A percentile compares a stretch with the other conserved stretches of the same genome.
phyloP scores from a whole-genome alignment of 2,888 invertebrate species.

The Ceramica pisi region DNA sequence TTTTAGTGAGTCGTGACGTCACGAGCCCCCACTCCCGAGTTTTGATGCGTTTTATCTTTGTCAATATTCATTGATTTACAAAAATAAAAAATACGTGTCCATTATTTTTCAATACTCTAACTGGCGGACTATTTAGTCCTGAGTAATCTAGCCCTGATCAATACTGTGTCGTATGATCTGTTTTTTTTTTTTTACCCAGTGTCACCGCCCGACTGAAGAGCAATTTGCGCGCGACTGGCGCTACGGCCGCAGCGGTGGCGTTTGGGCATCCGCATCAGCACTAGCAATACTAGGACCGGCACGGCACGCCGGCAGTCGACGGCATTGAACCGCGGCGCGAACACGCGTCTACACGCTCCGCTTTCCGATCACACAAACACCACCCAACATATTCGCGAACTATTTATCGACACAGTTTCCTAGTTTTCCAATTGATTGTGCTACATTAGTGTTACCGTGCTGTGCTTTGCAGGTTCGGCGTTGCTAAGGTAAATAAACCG shows the following conservation, averaged over 20 bases:
- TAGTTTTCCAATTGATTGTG: slow-evolving; percentile 59
- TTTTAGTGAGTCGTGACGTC: too few species aligned
- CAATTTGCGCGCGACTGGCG: slow-evolving; percentile 31
- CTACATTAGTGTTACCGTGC: slow-evolving; percentile 57
- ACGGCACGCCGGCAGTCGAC: slow-evolving; percentile 53
- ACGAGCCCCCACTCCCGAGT: too few species aligned
- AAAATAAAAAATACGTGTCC: too few species aligned
- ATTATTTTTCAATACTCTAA: too few species aligned
- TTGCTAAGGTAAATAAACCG: slow-evolving; percentile 62
- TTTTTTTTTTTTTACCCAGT: slow-evolving; percentile 7
- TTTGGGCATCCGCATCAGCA: neutral
- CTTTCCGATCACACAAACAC: slow-evolving; percentile 37
- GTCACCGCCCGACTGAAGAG: slow-evolving; percentile 46
- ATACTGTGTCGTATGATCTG: slow-evolving; percentile 8
- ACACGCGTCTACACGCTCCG: slow-evolving; percentile 54
- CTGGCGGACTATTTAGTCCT: too few species aligned
- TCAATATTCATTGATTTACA: too few species aligned
- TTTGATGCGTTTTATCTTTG: too few species aligned
- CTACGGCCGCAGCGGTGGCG: neutral
- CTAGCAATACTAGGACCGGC: neutral
- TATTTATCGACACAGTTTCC: slow-evolving; percentile 53
- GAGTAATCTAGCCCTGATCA: too few species aligned
- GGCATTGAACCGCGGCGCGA: slow-evolving; percentile 41
- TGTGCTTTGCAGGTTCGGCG: slow-evolving; percentile 52
- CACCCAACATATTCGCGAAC: slow-evolving; percentile 58